Percentiles rank a stretch among this genome's conserved stretches.
phyloP scores from a whole-genome alignment of 2,113 vertebrate genomes.

The Microcebus jonahi region DNA sequence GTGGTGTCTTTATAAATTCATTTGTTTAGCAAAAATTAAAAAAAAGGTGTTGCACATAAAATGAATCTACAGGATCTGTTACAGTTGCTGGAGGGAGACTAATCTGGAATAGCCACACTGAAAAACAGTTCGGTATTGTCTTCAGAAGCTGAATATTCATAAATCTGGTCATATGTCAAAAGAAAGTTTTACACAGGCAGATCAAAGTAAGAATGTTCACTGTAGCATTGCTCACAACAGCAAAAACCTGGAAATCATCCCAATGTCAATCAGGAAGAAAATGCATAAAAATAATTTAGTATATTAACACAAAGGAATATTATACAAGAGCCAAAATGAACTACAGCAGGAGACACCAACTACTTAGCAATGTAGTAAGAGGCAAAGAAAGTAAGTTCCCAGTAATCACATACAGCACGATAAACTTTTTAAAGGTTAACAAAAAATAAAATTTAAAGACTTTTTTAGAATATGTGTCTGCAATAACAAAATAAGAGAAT shows the following conservation, averaged over 20 bases:
- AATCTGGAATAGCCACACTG: neutral
- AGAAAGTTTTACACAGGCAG: neutral
- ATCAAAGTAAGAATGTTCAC: neutral
- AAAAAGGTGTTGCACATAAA: neutral
- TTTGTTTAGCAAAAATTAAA: neutral
- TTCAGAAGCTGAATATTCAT: neutral
- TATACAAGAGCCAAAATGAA: neutral
- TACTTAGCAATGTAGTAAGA: neutral
- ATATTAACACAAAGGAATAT: no score
- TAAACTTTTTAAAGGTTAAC: neutral
- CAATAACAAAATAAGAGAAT: neutral
- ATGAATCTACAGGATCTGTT: neutral
- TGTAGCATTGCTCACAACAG: neutral
- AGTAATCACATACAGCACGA: neutral
- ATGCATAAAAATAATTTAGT: neutral
- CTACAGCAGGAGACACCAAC: neutral
- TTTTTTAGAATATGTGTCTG: neutral
- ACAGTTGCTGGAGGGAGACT: neutral
- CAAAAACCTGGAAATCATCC: neutral
- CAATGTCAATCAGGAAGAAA: neutral
- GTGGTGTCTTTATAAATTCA: neutral
- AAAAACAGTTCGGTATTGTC: neutral
- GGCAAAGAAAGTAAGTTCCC: neutral
- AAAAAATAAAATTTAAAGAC: neutral
- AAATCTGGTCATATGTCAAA: neutral